phyloP scores from a whole-genome alignment of 2,888 invertebrate genomes.

The Pelosia muscerda region DNA sequence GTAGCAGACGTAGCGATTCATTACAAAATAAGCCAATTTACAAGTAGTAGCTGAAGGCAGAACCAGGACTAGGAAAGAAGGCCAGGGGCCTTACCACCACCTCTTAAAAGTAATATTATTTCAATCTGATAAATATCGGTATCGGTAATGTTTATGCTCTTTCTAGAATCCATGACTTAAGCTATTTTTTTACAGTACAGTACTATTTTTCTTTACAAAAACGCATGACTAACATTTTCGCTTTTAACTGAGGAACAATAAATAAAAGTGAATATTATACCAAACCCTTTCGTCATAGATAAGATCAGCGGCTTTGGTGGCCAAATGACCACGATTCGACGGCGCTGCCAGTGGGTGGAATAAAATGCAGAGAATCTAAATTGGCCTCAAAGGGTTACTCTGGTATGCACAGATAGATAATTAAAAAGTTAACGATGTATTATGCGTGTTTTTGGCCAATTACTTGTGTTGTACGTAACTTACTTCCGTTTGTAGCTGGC shows the following conservation, averaged over 20 bases:
- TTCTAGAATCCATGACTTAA: too few relatives aligned
- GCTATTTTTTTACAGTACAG: too few relatives aligned
- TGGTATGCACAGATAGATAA: slow-evolving; percentile 65
- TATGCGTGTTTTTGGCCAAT: slow-evolving; percentile 62
- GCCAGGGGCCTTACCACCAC: too few relatives aligned
- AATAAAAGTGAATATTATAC: neutral
- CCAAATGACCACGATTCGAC: slow-evolving; percentile 38
- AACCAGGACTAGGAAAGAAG: too few relatives aligned
- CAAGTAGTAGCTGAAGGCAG: too few relatives aligned
- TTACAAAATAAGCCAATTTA: neutral
- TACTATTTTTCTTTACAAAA: neutral
- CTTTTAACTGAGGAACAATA: slow-evolving; percentile 2
- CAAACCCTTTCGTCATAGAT: slow-evolving; percentile 49
- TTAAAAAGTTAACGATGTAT: slow-evolving; percentile 58
- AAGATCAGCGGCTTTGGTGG: slow-evolving; percentile 56
- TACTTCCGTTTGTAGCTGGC: slow-evolving; percentile 46
- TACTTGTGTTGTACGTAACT: slow-evolving; percentile 39
- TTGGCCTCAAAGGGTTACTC: slow-evolving; percentile 67
- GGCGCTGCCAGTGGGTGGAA: slow-evolving; percentile 24
- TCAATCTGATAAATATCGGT: too few relatives aligned
- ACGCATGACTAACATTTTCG: neutral
- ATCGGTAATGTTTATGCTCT: too few relatives aligned
- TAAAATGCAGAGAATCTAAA: slow-evolving; percentile 64
- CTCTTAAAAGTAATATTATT: too few relatives aligned
- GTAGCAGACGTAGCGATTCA: neutral